Evolutionary conservation across 2,888 invertebrate species (phyloP), one percentile per base, ranked within the genome.

Genomic region (Sinopyrophorus schimmeli): DNA sequence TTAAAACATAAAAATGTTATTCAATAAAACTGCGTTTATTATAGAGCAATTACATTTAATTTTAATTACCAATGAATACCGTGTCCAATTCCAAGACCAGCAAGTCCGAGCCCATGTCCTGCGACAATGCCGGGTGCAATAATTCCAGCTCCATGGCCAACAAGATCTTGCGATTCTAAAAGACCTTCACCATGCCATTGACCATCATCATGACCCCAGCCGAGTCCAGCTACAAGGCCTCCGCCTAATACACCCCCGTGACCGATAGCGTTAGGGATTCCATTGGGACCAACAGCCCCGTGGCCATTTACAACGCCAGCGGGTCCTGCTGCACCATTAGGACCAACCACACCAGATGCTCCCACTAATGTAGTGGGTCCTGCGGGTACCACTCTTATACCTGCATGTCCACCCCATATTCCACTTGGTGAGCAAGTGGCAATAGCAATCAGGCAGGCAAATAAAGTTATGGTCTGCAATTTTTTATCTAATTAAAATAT

Each of bases 181-280:
- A 44, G 37, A 44, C 44, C 44, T 39, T 39, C 47, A 12, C 51
- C 46, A 20, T 37, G 32, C 51, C 51, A 46, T 34, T 44, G 34
- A 11, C 51, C 51, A 40, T 51, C 44, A 39, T 44, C 30, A 12
- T 26, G 17, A 7, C 18, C 30, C 32, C 40, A 24, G 12, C 37
- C 6, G 21, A 14, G n/a, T 28, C 15, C 10, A 27, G 37, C 14
- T 14, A 3, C 3, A 18, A 37, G 12, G 9, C 26, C 1, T 6
- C 20, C 6, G 31, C 47, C 14, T 30, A 14, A 10, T 38, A 6
- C 3, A 27, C 43, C 7, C 27, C 49, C n/a, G 35, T 28, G 31
- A 26, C 44, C 30, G 6, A 44, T 11, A 6, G 35, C 38, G 18
- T 28, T 39, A 18, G 26, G 32, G 12, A 44, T 34, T 35, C 53